A percentile compares a stretch with the other conserved stretches of the same genome.
Evolutionary conservation across 2,113 vertebrate genomes (phyloP).

Genomic region (Oreotragus oreotragus): DNA sequence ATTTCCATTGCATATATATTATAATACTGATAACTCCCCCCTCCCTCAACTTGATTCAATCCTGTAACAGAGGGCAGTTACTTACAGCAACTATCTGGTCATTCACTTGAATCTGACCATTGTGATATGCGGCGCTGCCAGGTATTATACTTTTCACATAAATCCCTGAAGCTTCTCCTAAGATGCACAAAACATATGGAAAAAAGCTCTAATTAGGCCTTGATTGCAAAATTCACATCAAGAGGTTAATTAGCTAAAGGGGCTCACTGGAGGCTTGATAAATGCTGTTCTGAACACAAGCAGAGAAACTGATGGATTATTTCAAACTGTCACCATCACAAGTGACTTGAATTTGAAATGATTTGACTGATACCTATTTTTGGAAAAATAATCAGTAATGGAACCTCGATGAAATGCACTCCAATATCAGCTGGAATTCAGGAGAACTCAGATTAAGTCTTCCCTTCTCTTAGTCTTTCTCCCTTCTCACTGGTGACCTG

Average conservation of each 20-base stretch:
- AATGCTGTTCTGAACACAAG: slow-evolving; percentile 59
- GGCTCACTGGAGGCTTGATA: slow-evolving; percentile 51
- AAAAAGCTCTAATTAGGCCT: slow-evolving; percentile 20
- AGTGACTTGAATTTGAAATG: slow-evolving; percentile 51
- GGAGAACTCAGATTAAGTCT: neutral
- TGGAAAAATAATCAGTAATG: slow-evolving; percentile 39
- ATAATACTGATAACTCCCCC: neutral
- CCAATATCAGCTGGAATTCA: neutral
- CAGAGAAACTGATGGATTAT: slow-evolving; percentile 56
- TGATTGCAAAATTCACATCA: slow-evolving; percentile 55
- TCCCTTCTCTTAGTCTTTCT: neutral
- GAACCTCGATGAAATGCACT: neutral
- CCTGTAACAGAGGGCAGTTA: slow-evolving; percentile 18
- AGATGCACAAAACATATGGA: neutral
- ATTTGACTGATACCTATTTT: slow-evolving; percentile 51
- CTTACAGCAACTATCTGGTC: slow-evolving; percentile 91
- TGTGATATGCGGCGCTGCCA: slow-evolving; percentile 88
- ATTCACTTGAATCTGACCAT: slow-evolving; percentile 85
- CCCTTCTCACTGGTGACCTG: neutral
- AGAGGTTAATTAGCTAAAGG: slow-evolving; percentile 60
- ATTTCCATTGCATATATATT: neutral
- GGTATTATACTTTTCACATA: slow-evolving; percentile 90
- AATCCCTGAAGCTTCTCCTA: slow-evolving; percentile 85
- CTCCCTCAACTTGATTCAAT: neutral
- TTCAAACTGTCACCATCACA: slow-evolving; percentile 56